Base-by-base conservation (phyloP, 2,888 invertebrate species). In the Conistra vaccinii region DNA sequence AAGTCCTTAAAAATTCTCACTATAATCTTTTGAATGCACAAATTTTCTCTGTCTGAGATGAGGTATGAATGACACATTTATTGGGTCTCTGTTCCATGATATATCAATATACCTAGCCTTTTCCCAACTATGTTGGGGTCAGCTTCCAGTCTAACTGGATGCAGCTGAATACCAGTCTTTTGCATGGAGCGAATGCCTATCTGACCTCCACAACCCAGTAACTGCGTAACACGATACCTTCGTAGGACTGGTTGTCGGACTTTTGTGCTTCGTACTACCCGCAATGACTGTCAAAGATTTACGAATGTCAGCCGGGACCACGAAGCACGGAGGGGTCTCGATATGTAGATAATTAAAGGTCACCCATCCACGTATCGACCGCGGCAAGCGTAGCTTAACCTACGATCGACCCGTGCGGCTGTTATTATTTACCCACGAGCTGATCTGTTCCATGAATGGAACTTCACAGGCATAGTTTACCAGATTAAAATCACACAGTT, bases 401-500 rank as follows among this genome's bases (percentile, higher is more conserved):
- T 53, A n/a, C 10, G 1, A n/a, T 4, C 4, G 53, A n/a, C 0
- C 4, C n/a, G n/a, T 53, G 53, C 12, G 10, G 51, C 23, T 51
- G 9, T 51, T 51, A 51, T 51, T 51, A 51, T n/a, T n/a, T 51
- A 10, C 23, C 10, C 51, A n/a, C 3, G 10, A 51, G 3, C 23
- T 51, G 51, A 9, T 51, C 51, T 51, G 23, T 51, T 35, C 10
- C 23, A 35, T n/a, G 26, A 53, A 60, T 53, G 12, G 17, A 39
- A 62, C n/a, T 48, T 57, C 23, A 53, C 2, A 12, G n/a, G 10
- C 45, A 26, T 12, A 63, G 51, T 42, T 53, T 29, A 45, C 20
- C 20, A 53, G 51, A 78, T 65, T 45, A 29, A 72, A 79, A 61
- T 48, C 60, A 2, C 26, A 58, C 61, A 67, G 76, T 68, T 82